phyloP scores from a whole-genome alignment of 2,113 vertebrate species.

The Sitta europaea region DNA sequence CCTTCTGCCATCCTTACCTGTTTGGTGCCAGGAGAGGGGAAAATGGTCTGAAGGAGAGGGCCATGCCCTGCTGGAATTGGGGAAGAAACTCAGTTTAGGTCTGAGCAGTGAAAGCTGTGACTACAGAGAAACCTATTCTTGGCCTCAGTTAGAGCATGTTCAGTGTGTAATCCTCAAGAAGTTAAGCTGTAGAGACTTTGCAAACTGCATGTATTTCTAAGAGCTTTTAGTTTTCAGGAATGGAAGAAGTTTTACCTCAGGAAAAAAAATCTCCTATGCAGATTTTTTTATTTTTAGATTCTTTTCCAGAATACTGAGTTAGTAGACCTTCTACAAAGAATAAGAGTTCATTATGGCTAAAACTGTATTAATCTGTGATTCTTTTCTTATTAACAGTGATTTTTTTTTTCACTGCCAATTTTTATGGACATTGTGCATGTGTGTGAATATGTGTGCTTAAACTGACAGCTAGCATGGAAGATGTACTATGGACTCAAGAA shows the following conservation, averaged over 20 bases:
- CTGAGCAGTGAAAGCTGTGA: background rate
- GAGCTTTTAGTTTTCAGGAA: background rate
- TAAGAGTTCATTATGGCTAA: background rate
- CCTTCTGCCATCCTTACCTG: background rate
- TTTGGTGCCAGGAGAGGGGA: background rate
- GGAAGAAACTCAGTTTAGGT: background rate
- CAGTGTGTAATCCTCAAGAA: constrained; percentile 23
- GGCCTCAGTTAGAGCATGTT: background rate
- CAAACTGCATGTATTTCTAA: background rate
- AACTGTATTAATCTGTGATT: background rate
- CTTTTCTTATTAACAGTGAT: background rate
- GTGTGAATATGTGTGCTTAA: background rate
- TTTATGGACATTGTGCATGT: background rate
- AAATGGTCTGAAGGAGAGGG: background rate
- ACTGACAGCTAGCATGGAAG: background rate
- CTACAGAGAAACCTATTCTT: background rate
- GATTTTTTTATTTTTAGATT: background rate
- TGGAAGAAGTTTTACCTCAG: background rate
- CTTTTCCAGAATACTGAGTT: background rate
- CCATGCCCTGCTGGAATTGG: background rate
- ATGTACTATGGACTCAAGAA: background rate
- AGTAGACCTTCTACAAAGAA: background rate
- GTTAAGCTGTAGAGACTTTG: constrained; percentile 9
- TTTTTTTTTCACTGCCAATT: background rate
- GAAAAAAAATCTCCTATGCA: background rate